Evolutionary conservation across 2,797 vertebrate species (phyloP).

Genomic region (Gymnothorax javanicus): DNA sequence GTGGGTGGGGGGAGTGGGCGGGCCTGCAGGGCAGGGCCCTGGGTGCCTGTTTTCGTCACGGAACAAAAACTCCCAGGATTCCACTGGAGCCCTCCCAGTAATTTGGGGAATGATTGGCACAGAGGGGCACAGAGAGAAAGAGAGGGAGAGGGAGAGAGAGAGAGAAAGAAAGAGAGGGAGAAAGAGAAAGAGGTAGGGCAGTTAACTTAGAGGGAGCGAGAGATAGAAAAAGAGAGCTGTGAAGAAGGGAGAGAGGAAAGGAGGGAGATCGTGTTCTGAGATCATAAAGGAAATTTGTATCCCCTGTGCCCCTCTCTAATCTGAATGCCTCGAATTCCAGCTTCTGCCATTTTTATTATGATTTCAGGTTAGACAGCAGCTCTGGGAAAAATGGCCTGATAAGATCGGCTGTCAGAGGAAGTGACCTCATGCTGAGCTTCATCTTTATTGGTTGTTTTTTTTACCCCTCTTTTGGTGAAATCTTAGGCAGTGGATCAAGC

Average conservation of each 20-base stretch:
- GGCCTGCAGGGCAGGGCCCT: background rate
- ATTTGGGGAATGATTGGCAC: background rate
- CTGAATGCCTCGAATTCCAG: background rate
- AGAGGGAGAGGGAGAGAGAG: background rate
- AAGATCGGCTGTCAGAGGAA: slow-evolving; percentile 15
- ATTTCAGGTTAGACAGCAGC: slow-evolving; percentile 22
- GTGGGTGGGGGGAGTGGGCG: background rate
- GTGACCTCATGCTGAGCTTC: slow-evolving; percentile 17
- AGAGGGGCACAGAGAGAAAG: background rate
- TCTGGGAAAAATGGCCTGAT: slow-evolving; percentile 15
- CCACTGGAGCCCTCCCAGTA: background rate
- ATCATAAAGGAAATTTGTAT: background rate
- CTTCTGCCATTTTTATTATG: background rate
- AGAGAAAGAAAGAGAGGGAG: background rate
- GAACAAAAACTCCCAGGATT: slow-evolving; percentile 11
- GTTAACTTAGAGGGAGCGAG: background rate
- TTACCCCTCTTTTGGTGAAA: background rate
- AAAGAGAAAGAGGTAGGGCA: background rate
- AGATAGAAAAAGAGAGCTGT: background rate
- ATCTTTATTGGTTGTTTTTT: slow-evolving; percentile 28
- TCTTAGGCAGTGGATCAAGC: background rate
- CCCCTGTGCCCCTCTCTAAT: background rate
- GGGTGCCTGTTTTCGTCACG: slow-evolving; percentile 9
- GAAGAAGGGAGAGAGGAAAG: background rate
- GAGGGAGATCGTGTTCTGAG: background rate